Percentiles rank a stretch among this genome's conserved stretches.
These are phyloP conservation scores for Poecilia picta DNA, from an alignment of 2,797 vertebrate genomes.

Conservation along the genomic window DNA sequence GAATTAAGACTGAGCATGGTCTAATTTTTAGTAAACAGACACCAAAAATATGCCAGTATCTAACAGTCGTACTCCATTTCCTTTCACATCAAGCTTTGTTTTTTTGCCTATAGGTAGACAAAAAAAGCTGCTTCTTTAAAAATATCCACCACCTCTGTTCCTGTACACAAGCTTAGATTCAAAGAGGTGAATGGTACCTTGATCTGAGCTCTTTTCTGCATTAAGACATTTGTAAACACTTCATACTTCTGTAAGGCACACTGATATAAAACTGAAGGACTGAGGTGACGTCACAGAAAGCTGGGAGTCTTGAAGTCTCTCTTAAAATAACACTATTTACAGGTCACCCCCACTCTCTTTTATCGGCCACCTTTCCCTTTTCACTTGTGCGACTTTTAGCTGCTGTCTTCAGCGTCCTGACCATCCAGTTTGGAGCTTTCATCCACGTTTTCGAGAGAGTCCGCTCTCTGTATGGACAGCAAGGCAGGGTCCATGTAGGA, in stretches of 20 bases:
- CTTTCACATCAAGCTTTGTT: conserved; percentile 8
- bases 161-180: conserved; percentile 39
- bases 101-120: conserved; percentile 27
- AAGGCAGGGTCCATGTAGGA: conserved; percentile 74
- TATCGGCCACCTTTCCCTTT: conserved; percentile 3
- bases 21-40: conserved; percentile 18
- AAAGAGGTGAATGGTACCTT: conserved; percentile 43
- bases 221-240: conserved; percentile 63
- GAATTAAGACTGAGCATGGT: not conserved
- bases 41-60: conserved; percentile 1
- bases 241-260: conserved; percentile 39
- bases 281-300: conserved; percentile 8
- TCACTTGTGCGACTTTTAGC: conserved; percentile 42
- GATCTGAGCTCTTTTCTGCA: conserved; percentile 46
- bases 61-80: conserved; percentile 1
- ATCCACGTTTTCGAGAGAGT: conserved; percentile 83
- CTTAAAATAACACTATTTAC: not conserved
- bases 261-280: conserved; percentile 12
- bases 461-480: conserved; percentile 79
- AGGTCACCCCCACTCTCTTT: conserved; percentile 13
- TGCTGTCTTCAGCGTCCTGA: conserved; percentile 74
- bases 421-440: conserved; percentile 69
- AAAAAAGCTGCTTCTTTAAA: conserved; percentile 13
- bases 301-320: conserved; percentile 28
- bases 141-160: conserved; percentile 41